Base-by-base conservation (phyloP, 2,888 invertebrate genomes). In the Caenorhabditis parvicauda region DNA sequence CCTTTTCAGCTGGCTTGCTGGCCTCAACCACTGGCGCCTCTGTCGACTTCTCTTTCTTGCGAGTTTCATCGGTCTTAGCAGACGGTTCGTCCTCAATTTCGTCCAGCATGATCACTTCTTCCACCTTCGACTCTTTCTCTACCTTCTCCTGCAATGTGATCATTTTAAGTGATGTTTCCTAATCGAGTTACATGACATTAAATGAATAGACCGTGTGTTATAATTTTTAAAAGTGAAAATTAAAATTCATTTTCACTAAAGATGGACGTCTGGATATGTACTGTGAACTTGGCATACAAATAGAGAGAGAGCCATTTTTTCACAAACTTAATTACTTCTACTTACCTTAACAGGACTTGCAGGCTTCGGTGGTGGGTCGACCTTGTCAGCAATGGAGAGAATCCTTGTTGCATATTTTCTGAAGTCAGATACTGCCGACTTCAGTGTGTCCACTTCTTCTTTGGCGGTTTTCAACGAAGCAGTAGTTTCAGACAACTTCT, bases 401-500 rank as follows among this genome's bases (percentile, higher is more conserved):
- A 77, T 65, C 7, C 70, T 55, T 44, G 78, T 75, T 6, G 71
- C 70, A 46, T 67, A 65, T n/a, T 71, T 54, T 37, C 70, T 71
- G 46, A 67, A 71, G 44, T 79, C 77, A 22, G 59, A 57, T 14
- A 78, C 45, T 0, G 75, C 64, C 7, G 59, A 59, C 39, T 74
- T 75, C 62, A 76, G 41, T 6, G 52, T 35, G 2, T 65, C 57
- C 24, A 57, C 58, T 35, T 79, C 78, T 22, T 79, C 79, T 46
- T 61, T 56, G 1, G 38, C 21, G 7, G 56, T 45, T 22, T 61
- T 61, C 29, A 77, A 56, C 22, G 59, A 55, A 28, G 74, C 71
- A 27, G 73, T 75, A 3, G 75, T 64, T 28, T 80, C 80, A 32
- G 72, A 58, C 43, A 79, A 50, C 45, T 75, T 76, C 63, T 79